phyloP scores from a whole-genome alignment of 2,113 vertebrate genomes.

The Mormyrus lacerda region DNA sequence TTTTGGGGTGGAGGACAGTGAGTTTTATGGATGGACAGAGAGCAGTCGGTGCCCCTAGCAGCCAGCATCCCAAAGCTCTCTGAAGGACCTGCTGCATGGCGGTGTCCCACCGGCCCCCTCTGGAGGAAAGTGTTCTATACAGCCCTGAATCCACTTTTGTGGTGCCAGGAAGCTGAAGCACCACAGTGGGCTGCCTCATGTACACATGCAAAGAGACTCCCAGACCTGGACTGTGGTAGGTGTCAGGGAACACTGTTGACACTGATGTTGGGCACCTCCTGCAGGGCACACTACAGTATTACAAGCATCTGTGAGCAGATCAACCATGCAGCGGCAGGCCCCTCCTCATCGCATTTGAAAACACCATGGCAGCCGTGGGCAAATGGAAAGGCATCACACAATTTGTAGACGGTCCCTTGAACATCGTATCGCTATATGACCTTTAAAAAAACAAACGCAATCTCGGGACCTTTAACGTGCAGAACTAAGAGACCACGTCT shows the following conservation, averaged over 20 bases:
- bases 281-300: not conserved
- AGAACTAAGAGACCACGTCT: conserved; percentile 25
- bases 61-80: not conserved
- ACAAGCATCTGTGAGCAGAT: not conserved
- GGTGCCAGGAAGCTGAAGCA: not conserved
- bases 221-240: not conserved
- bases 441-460: not conserved
- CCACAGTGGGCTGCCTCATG: not conserved
- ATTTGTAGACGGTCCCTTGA: not conserved
- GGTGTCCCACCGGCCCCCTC: not conserved
- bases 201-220: not conserved
- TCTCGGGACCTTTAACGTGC: not conserved
- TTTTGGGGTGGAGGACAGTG: not conserved
- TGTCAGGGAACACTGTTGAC: not conserved
- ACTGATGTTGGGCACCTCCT: not conserved
- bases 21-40: not conserved
- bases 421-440: not conserved
- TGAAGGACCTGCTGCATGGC: not conserved
- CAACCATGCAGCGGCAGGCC: not conserved
- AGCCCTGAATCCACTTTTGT: not conserved
- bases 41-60: not conserved
- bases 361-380: not conserved
- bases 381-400: not conserved
- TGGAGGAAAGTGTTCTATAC: not conserved
- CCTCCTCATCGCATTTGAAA: not conserved